Percentiles rank a stretch among this genome's conserved stretches.
Evolutionary conservation across 2,113 vertebrate genomes (phyloP).

Genomic region (Hippocampus mohnikei): DNA sequence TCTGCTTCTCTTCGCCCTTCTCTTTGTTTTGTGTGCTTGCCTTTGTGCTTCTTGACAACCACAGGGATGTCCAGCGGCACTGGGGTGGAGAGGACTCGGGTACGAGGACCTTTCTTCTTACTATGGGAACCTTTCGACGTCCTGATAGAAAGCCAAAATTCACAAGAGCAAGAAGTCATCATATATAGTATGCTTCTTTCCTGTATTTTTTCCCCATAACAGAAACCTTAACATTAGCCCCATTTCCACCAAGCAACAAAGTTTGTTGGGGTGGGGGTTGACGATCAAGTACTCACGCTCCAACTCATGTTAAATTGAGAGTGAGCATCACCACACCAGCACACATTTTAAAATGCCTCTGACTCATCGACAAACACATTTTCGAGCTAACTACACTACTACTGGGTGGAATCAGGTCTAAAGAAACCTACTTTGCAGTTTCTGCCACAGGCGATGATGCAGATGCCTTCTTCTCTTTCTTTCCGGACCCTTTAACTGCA

Average conservation of each 20-base stretch:
- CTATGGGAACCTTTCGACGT: slow-evolving; percentile 83
- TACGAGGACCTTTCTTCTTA: slow-evolving; percentile 96
- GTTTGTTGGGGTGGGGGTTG: too few species aligned
- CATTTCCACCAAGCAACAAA: too few species aligned
- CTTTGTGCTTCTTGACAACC: slow-evolving; percentile 91
- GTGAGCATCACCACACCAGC: too few species aligned
- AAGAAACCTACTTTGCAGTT: slow-evolving; percentile 76
- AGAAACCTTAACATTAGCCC: neutral
- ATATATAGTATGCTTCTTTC: too few species aligned
- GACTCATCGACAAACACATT: too few species aligned
- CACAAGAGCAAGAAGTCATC: neutral
- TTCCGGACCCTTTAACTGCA: slow-evolving; percentile 80
- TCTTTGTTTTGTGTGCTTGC: slow-evolving; percentile 97
- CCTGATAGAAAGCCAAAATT: slow-evolving; percentile 51
- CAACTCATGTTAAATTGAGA: too few species aligned
- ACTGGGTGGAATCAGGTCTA: neutral
- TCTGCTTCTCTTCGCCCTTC: slow-evolving; percentile 86
- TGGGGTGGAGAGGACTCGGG: slow-evolving; percentile 93
- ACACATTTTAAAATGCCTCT: too few species aligned
- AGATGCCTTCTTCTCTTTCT: slow-evolving; percentile 87
- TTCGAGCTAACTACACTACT: neutral
- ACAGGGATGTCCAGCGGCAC: slow-evolving; percentile 80
- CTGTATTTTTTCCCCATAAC: neutral
- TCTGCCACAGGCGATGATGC: slow-evolving; percentile 83
- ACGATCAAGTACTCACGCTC: too few species aligned